Evolutionary conservation across 2,888 invertebrate species (phyloP), one percentile per base, ranked within the genome.

Genomic region (Cerceris ruficornis): DNA sequence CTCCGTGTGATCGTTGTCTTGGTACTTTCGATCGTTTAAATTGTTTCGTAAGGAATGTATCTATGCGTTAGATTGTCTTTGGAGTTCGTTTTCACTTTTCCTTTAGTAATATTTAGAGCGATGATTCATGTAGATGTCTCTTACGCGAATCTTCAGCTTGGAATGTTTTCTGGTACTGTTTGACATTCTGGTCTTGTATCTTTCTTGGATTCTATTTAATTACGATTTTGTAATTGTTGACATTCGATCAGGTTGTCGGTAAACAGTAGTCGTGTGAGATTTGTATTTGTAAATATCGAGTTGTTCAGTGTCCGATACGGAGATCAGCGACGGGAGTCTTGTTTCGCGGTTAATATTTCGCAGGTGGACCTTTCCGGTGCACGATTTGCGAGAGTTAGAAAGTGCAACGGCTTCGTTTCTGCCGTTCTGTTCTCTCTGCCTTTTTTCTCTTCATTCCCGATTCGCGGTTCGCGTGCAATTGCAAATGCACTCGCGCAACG

Each of bases 321-420:
- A 14, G 41, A 50, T 46, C 52, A 17, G 14, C 49, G 28, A n/a
- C 13, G 41, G 46, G 13, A 50, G 42, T 39, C 43, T 15, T 8
- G 11, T 72, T 15, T 49, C 13, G 9, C 42, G 9, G 57, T 57
- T 64, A 52, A 8, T 15, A 28, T 15, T 42, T 46, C 65, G 58
- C 71, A 70, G 70, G 68, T 74, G 70, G 39, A 49, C 68, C 69
- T 61, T 69, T 72, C 28, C 68, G 65, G 43, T 69, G 46, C 58
- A 52, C 60, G 71, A 75, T 77, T 68, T 62, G 61, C 58, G 60
- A 60, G 54, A 73, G 74, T 82, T 82, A 80, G 84, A 82, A 84
- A 82, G 80, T 77, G 77, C 76, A 61, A 74, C 54, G 71, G 62
- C 54, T n/a, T 46, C 70, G 50, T 46, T 81, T 73, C 52, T 64